phyloP scores from a whole-genome alignment of 2,888 invertebrate genomes.

The Habroteleia sp. region DNA sequence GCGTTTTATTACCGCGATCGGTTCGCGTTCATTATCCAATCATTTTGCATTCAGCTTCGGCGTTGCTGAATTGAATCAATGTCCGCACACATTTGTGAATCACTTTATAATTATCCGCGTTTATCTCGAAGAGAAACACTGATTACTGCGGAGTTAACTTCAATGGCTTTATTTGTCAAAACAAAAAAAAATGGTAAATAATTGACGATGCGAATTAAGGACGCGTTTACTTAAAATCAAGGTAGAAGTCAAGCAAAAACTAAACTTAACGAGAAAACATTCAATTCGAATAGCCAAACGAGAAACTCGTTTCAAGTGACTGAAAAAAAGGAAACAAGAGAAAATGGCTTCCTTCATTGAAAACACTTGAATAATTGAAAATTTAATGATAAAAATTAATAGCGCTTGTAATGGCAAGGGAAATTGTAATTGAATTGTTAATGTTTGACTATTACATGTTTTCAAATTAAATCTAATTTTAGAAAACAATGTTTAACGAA shows the following conservation, averaged over 20 bases:
- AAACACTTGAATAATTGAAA: no score
- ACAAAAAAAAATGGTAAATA: no score
- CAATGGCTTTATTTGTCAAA: conserved; percentile 5
- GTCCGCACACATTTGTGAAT: not conserved
- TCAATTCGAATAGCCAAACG: conserved; percentile 9
- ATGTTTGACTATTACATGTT: no score
- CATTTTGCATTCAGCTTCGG: not conserved
- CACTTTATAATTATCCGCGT: not conserved
- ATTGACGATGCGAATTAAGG: conserved; percentile 1
- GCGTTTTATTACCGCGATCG: not conserved
- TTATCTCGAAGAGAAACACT: conserved; percentile 1
- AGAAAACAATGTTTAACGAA: no score
- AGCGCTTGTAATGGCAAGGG: no score
- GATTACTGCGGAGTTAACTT: not conserved
- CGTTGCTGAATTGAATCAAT: conserved; percentile 5
- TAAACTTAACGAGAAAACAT: conserved; percentile 18
- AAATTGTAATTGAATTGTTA: no score
- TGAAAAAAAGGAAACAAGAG: not conserved
- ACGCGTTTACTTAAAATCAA: not conserved
- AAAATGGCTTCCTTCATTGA: not conserved
- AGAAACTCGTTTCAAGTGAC: conserved; percentile 5
- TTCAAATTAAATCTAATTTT: no score
- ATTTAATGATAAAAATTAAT: no score
- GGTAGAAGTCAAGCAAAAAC: not conserved
- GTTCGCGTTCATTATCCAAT: not conserved